phyloP scores from a whole-genome alignment of 2,888 invertebrate species.

The Lamproptera curius region DNA sequence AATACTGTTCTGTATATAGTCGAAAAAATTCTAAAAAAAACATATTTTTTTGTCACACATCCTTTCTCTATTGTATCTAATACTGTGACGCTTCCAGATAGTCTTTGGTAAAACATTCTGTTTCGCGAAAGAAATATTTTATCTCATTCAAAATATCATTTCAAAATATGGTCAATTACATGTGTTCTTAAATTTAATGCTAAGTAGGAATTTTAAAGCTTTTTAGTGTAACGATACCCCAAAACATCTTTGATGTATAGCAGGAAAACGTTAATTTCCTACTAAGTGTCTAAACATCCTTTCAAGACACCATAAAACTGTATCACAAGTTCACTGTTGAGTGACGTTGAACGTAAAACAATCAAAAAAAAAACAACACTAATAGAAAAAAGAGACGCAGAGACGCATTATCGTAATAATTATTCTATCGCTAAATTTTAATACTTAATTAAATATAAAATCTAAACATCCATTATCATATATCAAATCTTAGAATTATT shows the following conservation, averaged over 20 bases:
- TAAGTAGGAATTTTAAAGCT: background rate
- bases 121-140: background rate
- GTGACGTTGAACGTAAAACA: no score
- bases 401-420: no score
- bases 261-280: slow-evolving; percentile 11
- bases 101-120: background rate
- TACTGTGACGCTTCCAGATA: background rate
- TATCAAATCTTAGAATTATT: no score
- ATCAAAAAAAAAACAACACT: no score
- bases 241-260: slow-evolving; percentile 1
- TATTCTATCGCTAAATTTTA: no score
- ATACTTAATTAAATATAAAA: no score
- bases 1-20: background rate
- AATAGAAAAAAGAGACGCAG: no score
- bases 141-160: background rate
- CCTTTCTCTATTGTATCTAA: no score
- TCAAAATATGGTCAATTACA: background rate
- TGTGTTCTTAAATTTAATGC: background rate
- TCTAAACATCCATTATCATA: no score
- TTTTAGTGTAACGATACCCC: background rate
- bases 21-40: no score
- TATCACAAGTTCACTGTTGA: background rate
- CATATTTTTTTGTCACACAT: no score
- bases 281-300: slow-evolving; percentile 13
- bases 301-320: slow-evolving; percentile 14